Percentiles rank a stretch among this genome's conserved stretches.
Evolutionary conservation across 2,113 vertebrate species (phyloP).

Genomic region (Sterna hirundo): DNA sequence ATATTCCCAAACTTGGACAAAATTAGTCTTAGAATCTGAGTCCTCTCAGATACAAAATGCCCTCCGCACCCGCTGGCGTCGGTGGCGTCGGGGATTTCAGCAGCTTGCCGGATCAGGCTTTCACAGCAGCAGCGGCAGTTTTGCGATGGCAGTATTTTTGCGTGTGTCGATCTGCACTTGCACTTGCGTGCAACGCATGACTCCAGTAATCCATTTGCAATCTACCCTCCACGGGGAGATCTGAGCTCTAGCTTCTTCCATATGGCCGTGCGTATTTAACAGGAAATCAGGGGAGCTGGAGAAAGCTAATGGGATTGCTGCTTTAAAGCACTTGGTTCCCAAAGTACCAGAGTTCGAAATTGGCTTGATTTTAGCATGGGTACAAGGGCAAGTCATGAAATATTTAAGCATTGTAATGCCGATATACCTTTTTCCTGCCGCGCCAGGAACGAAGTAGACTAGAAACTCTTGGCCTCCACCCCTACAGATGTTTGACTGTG

Average conservation of each 20-base stretch:
- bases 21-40: neutral
- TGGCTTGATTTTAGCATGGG: neutral
- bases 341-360: neutral
- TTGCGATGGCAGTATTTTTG: neutral
- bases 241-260: constrained; percentile 26
- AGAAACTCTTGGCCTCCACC: neutral
- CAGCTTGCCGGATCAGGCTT: neutral
- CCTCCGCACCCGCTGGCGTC: neutral
- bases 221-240: neutral
- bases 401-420: neutral
- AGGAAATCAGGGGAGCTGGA: neutral
- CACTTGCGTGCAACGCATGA: constrained; percentile 7
- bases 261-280: neutral
- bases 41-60: neutral
- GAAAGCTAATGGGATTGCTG: neutral
- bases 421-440: neutral
- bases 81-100: neutral
- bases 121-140: neutral
- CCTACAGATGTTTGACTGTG: neutral
- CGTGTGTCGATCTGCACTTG: neutral
- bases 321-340: constrained; percentile 25
- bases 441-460: neutral
- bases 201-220: neutral
- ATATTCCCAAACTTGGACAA: neutral
- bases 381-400: neutral